Evolutionary conservation across 2,113 vertebrate genomes (phyloP), one percentile per base, ranked within the genome.

Genomic region (Phrynocephalus versicolor): DNA sequence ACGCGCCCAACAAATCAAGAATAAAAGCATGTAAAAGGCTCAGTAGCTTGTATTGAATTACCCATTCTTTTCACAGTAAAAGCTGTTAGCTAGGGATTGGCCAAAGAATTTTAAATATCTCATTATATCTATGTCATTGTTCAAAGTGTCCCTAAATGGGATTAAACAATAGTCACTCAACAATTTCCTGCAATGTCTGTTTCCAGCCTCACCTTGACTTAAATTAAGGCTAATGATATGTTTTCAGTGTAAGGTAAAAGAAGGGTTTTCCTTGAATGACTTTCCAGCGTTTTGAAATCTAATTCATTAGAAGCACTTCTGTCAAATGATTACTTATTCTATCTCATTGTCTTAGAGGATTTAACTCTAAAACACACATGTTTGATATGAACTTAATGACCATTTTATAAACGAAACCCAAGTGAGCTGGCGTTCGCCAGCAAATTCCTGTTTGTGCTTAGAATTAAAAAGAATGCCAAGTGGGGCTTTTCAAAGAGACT

Each of bases 61-160:
- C 93, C 93, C 90, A 93, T 94, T 92, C 92, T 93, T 91, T 76
- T 84, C 79, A 89, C 87, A 62, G 79, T 95, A 96, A 95, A 95
- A 96, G 95, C 94, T 90, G 90, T 94, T 92, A 88, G 92, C 92
- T 90, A 91, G 85, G 87, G 92, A 96, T 92, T 95, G 95, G 95
- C 93, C 94, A 91, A 93, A 95, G 94, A 93, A 95, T 96, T 95
- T 95, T 89, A 96, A 95, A 95, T 92, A 93, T 94, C 95, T 95
- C 92, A 94, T 95, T 95, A 95, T 92, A 94, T 88, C 73, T 84
- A 93, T 96, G 94, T 96, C 96, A 95, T 95, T 94, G 94, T 93
- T 95, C 92, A 93, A 94, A 95, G 95, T 95, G 96, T 95, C 93
- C 94, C 91, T 95, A 96, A 96, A 95, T 96, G 95, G 93, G 95